Conservation (phyloP, 1,140 invertebrate species). For the Thalassaphorura encarpata region DNA sequence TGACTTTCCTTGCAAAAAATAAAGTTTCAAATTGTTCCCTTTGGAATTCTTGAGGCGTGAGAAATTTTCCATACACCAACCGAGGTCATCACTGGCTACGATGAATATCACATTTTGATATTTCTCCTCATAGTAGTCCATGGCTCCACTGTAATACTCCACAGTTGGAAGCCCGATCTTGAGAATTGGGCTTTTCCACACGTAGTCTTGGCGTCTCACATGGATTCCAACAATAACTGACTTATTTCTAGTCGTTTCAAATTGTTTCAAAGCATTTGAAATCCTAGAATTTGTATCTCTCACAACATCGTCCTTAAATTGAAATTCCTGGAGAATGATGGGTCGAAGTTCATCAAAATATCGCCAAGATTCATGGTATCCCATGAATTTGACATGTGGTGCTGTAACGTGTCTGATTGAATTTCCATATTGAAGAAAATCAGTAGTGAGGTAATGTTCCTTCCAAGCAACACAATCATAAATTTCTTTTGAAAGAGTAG, state of each 20-base stretch:
- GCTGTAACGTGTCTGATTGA: no score
- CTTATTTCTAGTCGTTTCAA: background rate
- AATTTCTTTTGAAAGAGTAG: no score
- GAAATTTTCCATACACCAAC: background rate
- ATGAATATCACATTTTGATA: background rate
- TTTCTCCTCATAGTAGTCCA: background rate
- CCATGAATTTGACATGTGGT: background rate
- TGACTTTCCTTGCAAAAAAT: background rate
- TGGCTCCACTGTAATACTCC: background rate
- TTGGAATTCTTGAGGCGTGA: background rate
- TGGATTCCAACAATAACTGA: background rate
- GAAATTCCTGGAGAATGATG: background rate
- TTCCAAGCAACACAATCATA: no score
- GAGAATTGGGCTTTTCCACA: background rate
- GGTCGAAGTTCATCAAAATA: background rate
- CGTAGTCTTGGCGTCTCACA: background rate
- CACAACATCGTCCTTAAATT: background rate
- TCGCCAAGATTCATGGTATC: background rate
- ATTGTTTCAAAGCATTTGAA: background rate
- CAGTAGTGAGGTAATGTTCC: no score
- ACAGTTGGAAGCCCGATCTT: background rate
- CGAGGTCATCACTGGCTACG: background rate
- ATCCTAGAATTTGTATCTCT: background rate
- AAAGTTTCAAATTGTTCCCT: background rate
- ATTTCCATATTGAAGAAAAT: no score